phyloP scores from a whole-genome alignment of 2,113 vertebrate species.

The Willisornis vidua region DNA sequence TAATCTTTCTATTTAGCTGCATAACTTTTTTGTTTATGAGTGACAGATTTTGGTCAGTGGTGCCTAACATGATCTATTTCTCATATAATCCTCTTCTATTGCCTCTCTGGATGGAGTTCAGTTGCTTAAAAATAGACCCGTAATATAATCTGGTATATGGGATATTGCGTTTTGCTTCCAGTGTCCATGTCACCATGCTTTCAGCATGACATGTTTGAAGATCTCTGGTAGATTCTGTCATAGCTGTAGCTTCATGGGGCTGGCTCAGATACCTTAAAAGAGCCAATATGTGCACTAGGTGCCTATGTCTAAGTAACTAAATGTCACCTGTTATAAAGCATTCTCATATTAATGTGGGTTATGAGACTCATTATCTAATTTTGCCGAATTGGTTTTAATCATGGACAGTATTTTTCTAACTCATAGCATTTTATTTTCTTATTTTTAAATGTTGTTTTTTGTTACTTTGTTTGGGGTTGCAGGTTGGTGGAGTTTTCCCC shows the following conservation, averaged over 20 bases:
- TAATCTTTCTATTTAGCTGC: not conserved
- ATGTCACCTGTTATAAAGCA: not conserved
- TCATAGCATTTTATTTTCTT: not conserved
- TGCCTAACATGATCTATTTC: not conserved
- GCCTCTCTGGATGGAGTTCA: not conserved
- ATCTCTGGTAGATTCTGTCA: not conserved
- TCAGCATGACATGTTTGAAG: not conserved
- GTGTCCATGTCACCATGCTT: not conserved
- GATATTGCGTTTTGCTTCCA: not conserved
- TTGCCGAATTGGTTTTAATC: not conserved
- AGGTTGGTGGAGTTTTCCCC: not conserved
- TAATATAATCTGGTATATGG: not conserved
- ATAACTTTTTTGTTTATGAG: not conserved
- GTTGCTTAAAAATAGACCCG: not conserved
- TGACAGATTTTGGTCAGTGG: not conserved
- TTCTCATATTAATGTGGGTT: not conserved
- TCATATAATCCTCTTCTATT: not conserved
- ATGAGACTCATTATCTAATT: not conserved
- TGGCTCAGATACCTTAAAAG: not conserved
- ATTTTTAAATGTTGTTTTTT: not conserved
- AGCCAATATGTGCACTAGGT: not conserved
- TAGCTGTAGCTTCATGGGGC: not conserved
- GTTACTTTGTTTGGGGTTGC: not conserved
- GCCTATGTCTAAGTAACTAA: not conserved
- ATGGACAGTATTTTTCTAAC: not conserved